A percentile compares a stretch with the other conserved stretches of the same genome.
phyloP scores from a whole-genome alignment of 2,888 invertebrate species.

The Metallyticus violacea region DNA sequence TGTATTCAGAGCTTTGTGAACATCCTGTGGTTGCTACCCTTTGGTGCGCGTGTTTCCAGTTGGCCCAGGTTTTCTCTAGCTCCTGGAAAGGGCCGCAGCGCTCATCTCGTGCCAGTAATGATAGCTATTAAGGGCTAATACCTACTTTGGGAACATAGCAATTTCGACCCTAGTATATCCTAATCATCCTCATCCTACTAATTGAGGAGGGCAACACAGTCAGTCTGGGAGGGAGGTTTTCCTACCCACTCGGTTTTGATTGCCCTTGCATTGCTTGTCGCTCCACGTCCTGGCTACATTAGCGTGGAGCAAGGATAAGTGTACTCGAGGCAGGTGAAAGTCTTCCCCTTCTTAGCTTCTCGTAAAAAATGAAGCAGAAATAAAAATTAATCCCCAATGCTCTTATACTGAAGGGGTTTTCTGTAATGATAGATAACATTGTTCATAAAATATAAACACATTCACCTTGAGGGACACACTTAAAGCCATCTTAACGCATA shows the following conservation, averaged over 20 bases:
- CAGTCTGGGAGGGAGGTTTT: not conserved
- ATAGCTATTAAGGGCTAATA: conserved; percentile 21
- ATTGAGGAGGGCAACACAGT: not conserved
- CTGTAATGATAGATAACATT: conserved; percentile 1
- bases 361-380: too few relatives aligned
- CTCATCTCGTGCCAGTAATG: conserved; percentile 18
- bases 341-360: not conserved
- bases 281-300: not conserved
- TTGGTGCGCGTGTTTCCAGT: not conserved
- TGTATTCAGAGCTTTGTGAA: too few relatives aligned
- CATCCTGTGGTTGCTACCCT: not conserved
- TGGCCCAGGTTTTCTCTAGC: conserved; percentile 5
- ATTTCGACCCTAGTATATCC: conserved; percentile 20
- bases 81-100: not conserved
- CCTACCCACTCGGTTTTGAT: conserved; percentile 1
- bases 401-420: too few relatives aligned
- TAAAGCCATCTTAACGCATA: not conserved
- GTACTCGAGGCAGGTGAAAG: not conserved
- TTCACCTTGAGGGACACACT: not conserved
- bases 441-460: conserved; percentile 4
- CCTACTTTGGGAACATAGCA: conserved; percentile 20
- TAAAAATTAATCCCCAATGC: not conserved
- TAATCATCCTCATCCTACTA: conserved; percentile 17
- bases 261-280: conserved; percentile 5
- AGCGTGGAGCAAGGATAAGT: not conserved